Evolutionary conservation across 2,888 invertebrate species (phyloP).

Genomic region (Netelia virgata): DNA sequence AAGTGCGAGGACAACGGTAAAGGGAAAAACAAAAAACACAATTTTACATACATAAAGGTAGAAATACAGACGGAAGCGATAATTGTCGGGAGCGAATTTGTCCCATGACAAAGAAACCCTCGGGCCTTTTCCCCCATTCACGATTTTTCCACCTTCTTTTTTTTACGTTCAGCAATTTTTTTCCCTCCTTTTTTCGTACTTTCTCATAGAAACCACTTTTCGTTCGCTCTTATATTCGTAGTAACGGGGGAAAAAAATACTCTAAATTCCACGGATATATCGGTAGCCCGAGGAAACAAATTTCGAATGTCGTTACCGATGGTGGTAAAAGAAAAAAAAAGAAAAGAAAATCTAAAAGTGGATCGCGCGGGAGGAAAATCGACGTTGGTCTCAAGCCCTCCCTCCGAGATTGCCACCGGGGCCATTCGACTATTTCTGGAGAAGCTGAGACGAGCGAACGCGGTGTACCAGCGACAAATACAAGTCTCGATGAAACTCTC

Average conservation of each 20-base stretch:
- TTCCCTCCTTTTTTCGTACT: neutral
- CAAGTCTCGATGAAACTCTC: constrained; percentile 22
- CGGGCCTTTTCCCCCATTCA: neutral
- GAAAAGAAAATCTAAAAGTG: constrained; percentile 28
- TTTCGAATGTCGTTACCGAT: neutral
- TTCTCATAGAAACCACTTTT: neutral
- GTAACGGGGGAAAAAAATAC: neutral
- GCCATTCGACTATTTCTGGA: constrained; percentile 43
- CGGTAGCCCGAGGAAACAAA: constrained; percentile 9
- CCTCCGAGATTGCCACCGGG: constrained; percentile 19
- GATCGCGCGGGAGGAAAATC: constrained; percentile 42
- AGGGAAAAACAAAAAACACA: constrained; percentile 11
- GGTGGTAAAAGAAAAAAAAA: neutral
- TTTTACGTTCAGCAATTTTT: constrained; percentile 20
- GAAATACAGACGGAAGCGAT: constrained; percentile 22
- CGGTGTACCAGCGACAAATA: constrained; percentile 24
- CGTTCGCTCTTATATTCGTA: neutral
- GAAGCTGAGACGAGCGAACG: constrained; percentile 10
- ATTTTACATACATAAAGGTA: neutral
- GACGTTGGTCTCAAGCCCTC: neutral
- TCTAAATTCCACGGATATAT: constrained; percentile 8
- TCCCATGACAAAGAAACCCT: constrained; percentile 11
- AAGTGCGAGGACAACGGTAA: neutral
- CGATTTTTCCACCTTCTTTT: constrained; percentile 30
- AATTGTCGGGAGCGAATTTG: constrained; percentile 35